These are phyloP conservation scores for Gobiocypris rarus DNA, from an alignment of 2,113 vertebrate genomes.

Conservation along the genomic window DNA sequence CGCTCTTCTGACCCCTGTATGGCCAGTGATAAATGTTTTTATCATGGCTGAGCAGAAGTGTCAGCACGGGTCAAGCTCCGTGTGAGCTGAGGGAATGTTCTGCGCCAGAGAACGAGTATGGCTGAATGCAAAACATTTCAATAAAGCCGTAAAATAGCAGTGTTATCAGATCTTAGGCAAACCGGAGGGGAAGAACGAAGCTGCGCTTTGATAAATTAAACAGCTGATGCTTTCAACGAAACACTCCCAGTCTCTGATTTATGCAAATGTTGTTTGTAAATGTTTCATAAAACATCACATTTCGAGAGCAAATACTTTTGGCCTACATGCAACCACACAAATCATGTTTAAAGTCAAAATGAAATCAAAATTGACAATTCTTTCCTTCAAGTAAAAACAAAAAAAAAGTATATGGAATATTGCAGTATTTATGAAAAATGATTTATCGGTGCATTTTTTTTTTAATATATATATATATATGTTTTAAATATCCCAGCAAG, in stretches of 20 bases:
- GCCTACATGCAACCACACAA: neutral
- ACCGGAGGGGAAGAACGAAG: slow-evolving; percentile 15
- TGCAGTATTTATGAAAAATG: too few relatives aligned
- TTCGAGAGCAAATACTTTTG: neutral
- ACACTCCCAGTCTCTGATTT: slow-evolving; percentile 18
- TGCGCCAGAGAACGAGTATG: slow-evolving; percentile 33
- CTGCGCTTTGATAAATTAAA: slow-evolving; percentile 5
- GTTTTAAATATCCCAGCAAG: too few relatives aligned
- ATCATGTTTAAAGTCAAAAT: too few relatives aligned
- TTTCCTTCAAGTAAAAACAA: too few relatives aligned
- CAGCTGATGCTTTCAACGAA: slow-evolving; percentile 19
- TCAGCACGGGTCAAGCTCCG: slow-evolving; percentile 35
- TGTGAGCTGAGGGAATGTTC: slow-evolving; percentile 33
- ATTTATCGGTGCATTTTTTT: too few relatives aligned
- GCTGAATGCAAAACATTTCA: slow-evolving; percentile 51
- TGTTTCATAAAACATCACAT: slow-evolving; percentile 28
- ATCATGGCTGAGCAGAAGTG: slow-evolving; percentile 51
- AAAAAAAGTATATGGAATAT: too few relatives aligned
- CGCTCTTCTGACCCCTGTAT: slow-evolving; percentile 50
- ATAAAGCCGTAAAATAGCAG: slow-evolving; percentile 49
- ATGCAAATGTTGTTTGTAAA: slow-evolving; percentile 42
- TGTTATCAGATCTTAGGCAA: slow-evolving; percentile 54
- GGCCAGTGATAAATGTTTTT: slow-evolving; percentile 59
- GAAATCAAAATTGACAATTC: too few relatives aligned
- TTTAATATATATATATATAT: too few relatives aligned